A percentile compares a stretch with the other conserved stretches of the same genome.
phyloP scores from a whole-genome alignment of 2,888 invertebrate genomes.

The Hemithea aestivaria region DNA sequence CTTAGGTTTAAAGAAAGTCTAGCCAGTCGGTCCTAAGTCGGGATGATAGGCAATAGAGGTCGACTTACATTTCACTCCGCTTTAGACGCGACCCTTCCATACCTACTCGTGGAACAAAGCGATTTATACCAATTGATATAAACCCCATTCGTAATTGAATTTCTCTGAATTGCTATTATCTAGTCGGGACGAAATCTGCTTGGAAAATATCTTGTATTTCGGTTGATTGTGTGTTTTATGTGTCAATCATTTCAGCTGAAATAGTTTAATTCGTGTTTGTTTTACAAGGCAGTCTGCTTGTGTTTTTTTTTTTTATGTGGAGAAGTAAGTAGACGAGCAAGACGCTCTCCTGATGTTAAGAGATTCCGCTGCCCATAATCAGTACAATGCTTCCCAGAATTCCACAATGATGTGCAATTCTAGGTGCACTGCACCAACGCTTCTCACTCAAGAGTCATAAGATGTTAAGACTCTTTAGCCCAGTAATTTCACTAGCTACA shows the following conservation, averaged over 20 bases:
- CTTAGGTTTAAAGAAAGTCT: constrained; percentile 1
- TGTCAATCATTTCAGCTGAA: not conserved
- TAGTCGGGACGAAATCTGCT: not conserved
- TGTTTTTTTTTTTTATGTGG: too few relatives aligned
- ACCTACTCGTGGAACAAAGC: not conserved
- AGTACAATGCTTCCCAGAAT: too few relatives aligned
- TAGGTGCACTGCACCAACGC: too few relatives aligned
- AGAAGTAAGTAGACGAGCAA: too few relatives aligned
- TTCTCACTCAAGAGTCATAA: too few relatives aligned
- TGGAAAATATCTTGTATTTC: not conserved
- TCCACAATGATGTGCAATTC: too few relatives aligned
- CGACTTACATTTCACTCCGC: constrained; percentile 2
- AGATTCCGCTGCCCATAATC: too few relatives aligned
- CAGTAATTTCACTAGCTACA: too few relatives aligned
- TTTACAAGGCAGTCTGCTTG: too few relatives aligned
- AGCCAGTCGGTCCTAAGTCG: constrained; percentile 3
- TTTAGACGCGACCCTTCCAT: not conserved
- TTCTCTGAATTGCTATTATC: not conserved
- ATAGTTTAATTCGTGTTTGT: too few relatives aligned
- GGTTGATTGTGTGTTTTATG: not conserved
- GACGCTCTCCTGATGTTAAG: too few relatives aligned
- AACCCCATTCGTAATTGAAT: constrained; percentile 4
- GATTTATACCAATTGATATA: constrained; percentile 5
- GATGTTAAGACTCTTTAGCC: too few relatives aligned
- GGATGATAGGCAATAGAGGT: constrained; percentile 6